Percentiles rank a stretch among this genome's conserved stretches.
These are phyloP conservation scores for Orthosia cruda DNA, from an alignment of 2,888 invertebrate genomes.

Conservation along the genomic window DNA sequence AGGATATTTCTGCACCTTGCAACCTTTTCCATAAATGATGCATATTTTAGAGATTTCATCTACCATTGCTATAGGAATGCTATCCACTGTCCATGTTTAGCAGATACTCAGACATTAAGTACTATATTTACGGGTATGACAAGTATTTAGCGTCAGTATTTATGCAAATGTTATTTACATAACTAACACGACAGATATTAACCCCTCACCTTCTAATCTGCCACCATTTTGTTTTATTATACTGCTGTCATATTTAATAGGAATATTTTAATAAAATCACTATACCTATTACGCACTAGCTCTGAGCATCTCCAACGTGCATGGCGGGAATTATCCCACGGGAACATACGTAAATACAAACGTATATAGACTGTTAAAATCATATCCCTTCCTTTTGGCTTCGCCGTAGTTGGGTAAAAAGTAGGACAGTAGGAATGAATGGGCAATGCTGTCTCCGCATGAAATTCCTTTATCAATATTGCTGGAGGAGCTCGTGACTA, in stretches of 20 bases:
- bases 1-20: neutral
- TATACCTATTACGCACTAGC: neutral
- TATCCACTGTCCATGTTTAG: neutral
- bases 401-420: too few relatives aligned
- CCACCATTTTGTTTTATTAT: constrained; percentile 12
- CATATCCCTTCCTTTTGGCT: too few relatives aligned
- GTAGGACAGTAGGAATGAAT: too few relatives aligned
- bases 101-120: neutral
- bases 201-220: constrained; percentile 39
- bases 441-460: neutral
- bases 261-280: constrained; percentile 1
- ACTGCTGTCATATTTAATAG: constrained; percentile 23
- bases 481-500: too few relatives aligned
- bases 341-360: too few relatives aligned
- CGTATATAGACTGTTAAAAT: too few relatives aligned
- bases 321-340: too few relatives aligned
- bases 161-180: constrained; percentile 15
- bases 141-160: constrained; percentile 13
- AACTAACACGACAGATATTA: constrained; percentile 16
- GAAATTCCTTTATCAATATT: neutral
- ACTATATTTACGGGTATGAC: constrained; percentile 11
- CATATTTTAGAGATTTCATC: neutral
- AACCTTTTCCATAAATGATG: neutral
- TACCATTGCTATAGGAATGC: neutral
- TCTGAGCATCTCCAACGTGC: too few relatives aligned